These are phyloP conservation scores for Halcyon chelicuti DNA, from an alignment of 2,797 vertebrate species.

Conservation along the genomic window DNA sequence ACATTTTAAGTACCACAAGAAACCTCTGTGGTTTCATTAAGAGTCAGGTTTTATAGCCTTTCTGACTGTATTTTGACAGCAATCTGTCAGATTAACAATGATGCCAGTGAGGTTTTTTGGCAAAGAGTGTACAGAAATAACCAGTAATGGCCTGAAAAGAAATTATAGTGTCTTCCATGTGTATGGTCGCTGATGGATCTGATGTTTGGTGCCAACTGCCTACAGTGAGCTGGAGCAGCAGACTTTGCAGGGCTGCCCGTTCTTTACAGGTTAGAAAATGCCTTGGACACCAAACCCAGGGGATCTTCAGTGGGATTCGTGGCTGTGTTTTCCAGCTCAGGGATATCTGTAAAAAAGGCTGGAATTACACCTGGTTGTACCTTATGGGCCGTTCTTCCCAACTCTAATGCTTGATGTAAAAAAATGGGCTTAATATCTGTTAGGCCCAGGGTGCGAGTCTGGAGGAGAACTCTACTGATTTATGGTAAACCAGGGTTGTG, in stretches of 20 bases:
- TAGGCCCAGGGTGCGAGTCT: not conserved
- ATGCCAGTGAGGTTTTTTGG: not conserved
- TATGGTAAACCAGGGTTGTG: accelerated
- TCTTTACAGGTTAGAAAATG: too few relatives aligned
- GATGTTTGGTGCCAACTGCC: not conserved
- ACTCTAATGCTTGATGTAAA: too few relatives aligned
- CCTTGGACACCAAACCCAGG: too few relatives aligned
- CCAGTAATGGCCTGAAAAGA: not conserved
- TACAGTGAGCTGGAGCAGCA: not conserved
- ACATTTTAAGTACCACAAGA: not conserved
- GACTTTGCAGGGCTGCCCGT: too few relatives aligned
- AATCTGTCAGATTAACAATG: not conserved
- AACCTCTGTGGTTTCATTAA: not conserved
- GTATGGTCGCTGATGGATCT: not conserved
- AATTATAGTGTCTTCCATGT: not conserved
- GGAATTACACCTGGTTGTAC: too few relatives aligned
- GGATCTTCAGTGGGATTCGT: too few relatives aligned
- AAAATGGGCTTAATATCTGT: too few relatives aligned
- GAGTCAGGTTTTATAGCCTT: not conserved
- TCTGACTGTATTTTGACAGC: not conserved
- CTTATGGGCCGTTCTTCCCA: too few relatives aligned
- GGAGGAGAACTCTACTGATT: not conserved
- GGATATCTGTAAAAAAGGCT: too few relatives aligned
- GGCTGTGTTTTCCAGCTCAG: too few relatives aligned
- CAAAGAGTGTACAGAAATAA: not conserved